Evolutionary conservation across 2,888 invertebrate genomes (phyloP).

Genomic region (Stenodema calcarata): DNA sequence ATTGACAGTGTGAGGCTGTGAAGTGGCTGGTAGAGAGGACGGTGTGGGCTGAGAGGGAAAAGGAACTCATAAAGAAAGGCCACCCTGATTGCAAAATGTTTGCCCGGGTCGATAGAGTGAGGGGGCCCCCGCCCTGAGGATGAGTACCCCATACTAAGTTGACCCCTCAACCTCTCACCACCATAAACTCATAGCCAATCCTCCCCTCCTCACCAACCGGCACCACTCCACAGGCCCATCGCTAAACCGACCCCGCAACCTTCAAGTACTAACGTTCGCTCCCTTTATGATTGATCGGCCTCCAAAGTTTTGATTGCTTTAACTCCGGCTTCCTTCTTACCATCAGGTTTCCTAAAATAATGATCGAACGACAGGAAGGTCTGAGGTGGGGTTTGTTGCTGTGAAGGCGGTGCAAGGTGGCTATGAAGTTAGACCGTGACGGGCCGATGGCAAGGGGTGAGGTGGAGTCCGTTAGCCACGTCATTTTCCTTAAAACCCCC

Average conservation of each 20-base stretch:
- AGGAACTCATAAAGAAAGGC: conserved; percentile 40
- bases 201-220: neutral
- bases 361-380: neutral
- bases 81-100: conserved; percentile 44
- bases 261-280: conserved; percentile 24
- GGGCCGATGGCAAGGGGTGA: neutral
- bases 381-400: neutral
- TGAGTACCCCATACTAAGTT: conserved; percentile 21
- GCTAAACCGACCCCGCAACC: neutral
- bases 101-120: conserved; percentile 25
- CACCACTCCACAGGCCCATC: neutral
- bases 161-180: neutral
- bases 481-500: neutral
- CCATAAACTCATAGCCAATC: neutral
- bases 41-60: neutral
- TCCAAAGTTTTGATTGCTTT: conserved; percentile 40
- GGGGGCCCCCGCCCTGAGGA: neutral
- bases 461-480: neutral
- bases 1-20: conserved; percentile 9
- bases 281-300: conserved; percentile 41
- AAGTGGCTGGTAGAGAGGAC: neutral
- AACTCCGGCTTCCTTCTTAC: conserved; percentile 37
- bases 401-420: neutral
- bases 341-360: conserved; percentile 7
- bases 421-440: neutral